Evolutionary conservation across 2,888 invertebrate species (phyloP), one percentile per base, ranked within the genome.

Genomic region (Idaea straminata): DNA sequence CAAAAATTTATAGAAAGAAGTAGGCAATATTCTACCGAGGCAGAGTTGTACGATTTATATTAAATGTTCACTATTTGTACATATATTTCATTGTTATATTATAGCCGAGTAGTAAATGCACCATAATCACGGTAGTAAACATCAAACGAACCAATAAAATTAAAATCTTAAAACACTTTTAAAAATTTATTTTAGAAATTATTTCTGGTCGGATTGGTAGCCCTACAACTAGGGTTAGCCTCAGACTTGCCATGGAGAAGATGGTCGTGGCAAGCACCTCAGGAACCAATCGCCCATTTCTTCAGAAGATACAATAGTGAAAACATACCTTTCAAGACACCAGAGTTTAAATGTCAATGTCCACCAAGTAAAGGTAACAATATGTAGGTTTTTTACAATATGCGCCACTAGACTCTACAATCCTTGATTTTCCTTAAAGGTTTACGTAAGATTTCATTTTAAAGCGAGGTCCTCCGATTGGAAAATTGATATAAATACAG

Each of bases 341-440:
- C 77, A 0, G 62, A 63, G 0, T 62, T 69, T 15, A 34, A 76
- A n/a, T 88, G 88, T 64, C 60, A 75, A 64, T 88, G 88, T 66
- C 87, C 88, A 15, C 87, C 87, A 35, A 66, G 80, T 66, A 77
- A 82, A 74, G 85, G 88, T 86, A 73, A 64, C 5, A 15, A 13
- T 16, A n/a, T 13, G 47, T 10, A 47, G 10, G 47, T 7, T 3
- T 4, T 36, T 7, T 36, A 5, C 5, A n/a, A n/a, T n/a, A n/a
- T n/a, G n/a, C n/a, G n/a, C 36, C 4, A 7, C 6, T 25, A 25
- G 25, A 25, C 25, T 25, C 25, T 25, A 25, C 25, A 10, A 36
- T 36, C 36, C 36, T 36, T 36, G 36, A 36, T 4, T 7, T 7
- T 10, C n/a, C n/a, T n/a, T 47, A 47, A 5, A 47, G 47, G 47